Evolutionary conservation across 1,140 invertebrate genomes (phyloP).

Genomic region (Chelonus insularis): DNA sequence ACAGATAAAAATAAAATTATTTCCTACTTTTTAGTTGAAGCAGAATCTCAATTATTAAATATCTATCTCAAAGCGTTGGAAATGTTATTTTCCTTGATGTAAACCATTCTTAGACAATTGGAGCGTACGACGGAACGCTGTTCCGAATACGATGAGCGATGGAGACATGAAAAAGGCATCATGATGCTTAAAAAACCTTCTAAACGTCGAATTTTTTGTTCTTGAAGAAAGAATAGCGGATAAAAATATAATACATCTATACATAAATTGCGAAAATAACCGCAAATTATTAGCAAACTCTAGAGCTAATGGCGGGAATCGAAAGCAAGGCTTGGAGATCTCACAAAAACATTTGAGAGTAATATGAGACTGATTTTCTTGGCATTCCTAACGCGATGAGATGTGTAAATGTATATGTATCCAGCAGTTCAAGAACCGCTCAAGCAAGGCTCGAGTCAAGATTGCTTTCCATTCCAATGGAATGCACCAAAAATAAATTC

Average conservation of each 20-base stretch:
- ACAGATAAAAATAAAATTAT: too few relatives aligned
- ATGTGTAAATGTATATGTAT: slow-evolving; percentile 10
- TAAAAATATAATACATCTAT: too few relatives aligned
- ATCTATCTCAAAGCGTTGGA: too few relatives aligned
- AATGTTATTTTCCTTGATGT: neutral
- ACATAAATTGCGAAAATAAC: too few relatives aligned
- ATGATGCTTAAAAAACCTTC: neutral
- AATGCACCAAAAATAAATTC: slow-evolving; percentile 50
- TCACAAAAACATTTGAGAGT: slow-evolving; percentile 1
- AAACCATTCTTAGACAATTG: slow-evolving; percentile 8
- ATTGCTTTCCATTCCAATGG: slow-evolving; percentile 31
- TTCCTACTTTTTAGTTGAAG: too few relatives aligned
- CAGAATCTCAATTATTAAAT: too few relatives aligned
- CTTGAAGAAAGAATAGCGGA: too few relatives aligned
- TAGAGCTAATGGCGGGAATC: neutral
- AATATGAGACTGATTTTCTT: slow-evolving; percentile 10
- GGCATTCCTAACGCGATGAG: slow-evolving; percentile 16
- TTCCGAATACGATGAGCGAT: slow-evolving; percentile 9
- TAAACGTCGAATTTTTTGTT: neutral
- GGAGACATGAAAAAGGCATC: slow-evolving; percentile 14
- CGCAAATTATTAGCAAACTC: too few relatives aligned
- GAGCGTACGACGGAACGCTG: slow-evolving; percentile 16
- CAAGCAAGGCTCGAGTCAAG: slow-evolving; percentile 7
- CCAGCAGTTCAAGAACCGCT: slow-evolving; percentile 13
- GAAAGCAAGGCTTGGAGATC: neutral